These are phyloP conservation scores for Cataglyphis hispanica DNA, from an alignment of 1,140 invertebrate genomes.

Conservation along the genomic window DNA sequence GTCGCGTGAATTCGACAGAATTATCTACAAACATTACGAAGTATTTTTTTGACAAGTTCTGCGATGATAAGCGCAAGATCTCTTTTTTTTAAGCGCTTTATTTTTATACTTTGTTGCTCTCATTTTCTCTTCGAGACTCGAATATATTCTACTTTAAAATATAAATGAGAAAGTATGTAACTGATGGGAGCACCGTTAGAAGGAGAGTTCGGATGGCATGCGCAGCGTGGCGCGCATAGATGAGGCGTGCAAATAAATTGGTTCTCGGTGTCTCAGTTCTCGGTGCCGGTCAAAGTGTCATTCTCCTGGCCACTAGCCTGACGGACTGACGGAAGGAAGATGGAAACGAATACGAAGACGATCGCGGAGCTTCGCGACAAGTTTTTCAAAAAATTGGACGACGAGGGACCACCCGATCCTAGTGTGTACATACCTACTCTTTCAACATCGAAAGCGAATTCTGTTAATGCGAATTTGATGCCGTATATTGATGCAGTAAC, in stretches of 20 bases:
- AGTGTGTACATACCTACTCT: constrained; percentile 71
- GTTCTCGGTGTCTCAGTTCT: constrained; percentile 51
- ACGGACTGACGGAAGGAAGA: constrained; percentile 68
- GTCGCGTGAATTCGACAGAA: no score
- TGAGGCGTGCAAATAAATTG: constrained; percentile 60
- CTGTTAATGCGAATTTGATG: not conserved
- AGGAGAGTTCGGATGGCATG: constrained; percentile 46
- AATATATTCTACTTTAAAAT: no score
- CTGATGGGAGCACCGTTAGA: not conserved
- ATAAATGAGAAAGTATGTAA: no score
- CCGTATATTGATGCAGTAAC: not conserved
- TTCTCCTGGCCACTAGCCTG: constrained; percentile 9
- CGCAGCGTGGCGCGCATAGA: constrained; percentile 45
- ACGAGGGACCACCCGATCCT: constrained; percentile 81
- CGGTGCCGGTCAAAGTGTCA: constrained; percentile 76
- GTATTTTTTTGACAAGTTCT: no score
- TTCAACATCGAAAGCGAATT: not conserved
- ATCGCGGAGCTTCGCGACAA: constrained; percentile 86
- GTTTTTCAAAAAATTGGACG: constrained; percentile 86
- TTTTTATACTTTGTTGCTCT: no score
- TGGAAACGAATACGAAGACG: constrained; percentile 83
- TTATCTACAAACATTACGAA: no score
- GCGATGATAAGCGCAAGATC: no score
- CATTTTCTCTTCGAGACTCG: no score
- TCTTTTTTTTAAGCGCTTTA: no score